Evolutionary conservation across 2,113 vertebrate genomes (phyloP), one percentile per base, ranked within the genome.

Genomic region (Tursiops truncatus): DNA sequence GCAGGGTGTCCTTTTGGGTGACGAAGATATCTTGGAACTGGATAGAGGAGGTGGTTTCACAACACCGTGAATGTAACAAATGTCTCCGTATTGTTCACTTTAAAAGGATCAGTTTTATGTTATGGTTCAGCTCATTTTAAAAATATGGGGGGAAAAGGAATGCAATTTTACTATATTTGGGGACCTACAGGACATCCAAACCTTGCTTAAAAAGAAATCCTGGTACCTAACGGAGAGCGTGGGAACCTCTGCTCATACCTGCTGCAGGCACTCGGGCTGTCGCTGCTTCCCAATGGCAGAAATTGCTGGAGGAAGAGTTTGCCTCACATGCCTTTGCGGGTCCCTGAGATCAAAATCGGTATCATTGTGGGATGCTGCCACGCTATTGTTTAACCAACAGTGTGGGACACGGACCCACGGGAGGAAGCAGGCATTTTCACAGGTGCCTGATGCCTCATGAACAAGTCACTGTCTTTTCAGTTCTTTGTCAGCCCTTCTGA

Each of bases 171-270:
- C 21, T 31, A 41, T 65, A 18, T 67, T 67, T 20, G 5, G 58
- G 31, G 68, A n/a, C 31, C 20, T 38, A 25, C 31, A 41, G 81
- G 56, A 47, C 33, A 23, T 50, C 33, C 38, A 84, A 47, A 18
- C 26, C 38, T 25, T 20, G 63, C 63, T 26, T 12, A 20, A 58
- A 33, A 21, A n/a, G 76, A 56, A 36, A 28, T 1, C 25, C 67
- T 1, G 20, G 3, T 2, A 25, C 8, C 60, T 36, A 20, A 25
- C 0, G 1, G 14, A 33, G 63, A n/a, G 11, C 47, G 65, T 10
- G 25, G 74, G 28, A 44, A 28, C 50, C 47, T 12, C 7, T 28
- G 63, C 6, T 36, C 8, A 9, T 0, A 25, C 8, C 36, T 12
- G 9, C 33, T 11, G 36, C 4, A 12, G 25, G 12, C 1, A 44